A percentile compares a stretch with the other conserved stretches of the same genome.
Conservation (phyloP, 1,140 invertebrate genomes). For the Drosophila ficusphila region DNA sequence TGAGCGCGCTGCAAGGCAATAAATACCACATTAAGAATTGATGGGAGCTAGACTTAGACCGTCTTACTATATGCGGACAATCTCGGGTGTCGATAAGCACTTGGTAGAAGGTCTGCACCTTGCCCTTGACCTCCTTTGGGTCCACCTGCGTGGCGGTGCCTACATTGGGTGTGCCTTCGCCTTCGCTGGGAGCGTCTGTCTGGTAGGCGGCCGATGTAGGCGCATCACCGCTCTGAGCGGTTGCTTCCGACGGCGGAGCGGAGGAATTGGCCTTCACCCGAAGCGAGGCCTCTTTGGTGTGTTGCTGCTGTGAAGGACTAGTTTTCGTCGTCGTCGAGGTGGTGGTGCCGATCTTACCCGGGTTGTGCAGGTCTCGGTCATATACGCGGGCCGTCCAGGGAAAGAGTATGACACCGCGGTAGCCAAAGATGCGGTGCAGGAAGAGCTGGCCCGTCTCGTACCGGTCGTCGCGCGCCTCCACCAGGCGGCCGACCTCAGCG, state of each 20-base stretch:
- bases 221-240: slow-evolving; percentile 7
- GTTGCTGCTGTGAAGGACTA: slow-evolving; percentile 55
- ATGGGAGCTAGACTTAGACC: slow-evolving; percentile 36
- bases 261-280: slow-evolving; percentile 79
- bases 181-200: background rate
- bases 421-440: slow-evolving; percentile 97
- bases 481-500: slow-evolving; percentile 87
- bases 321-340: slow-evolving; percentile 49
- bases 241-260: slow-evolving; percentile 37
- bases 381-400: slow-evolving; percentile 97
- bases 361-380: slow-evolving; percentile 92
- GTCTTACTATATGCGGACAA: slow-evolving; percentile 96
- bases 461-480: slow-evolving; percentile 94
- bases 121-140: slow-evolving; percentile 94
- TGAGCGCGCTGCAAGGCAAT: slow-evolving; percentile 91
- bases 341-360: slow-evolving; percentile 75
- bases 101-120: slow-evolving; percentile 98
- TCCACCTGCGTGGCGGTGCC: slow-evolving; percentile 50
- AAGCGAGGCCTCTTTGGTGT: slow-evolving; percentile 64
- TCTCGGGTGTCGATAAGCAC: slow-evolving; percentile 98
- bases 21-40: background rate
- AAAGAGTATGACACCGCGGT: slow-evolving; percentile 97
- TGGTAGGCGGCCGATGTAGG: slow-evolving; percentile 16
- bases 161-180: slow-evolving; percentile 30
- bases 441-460: slow-evolving; percentile 98